Percentiles rank a stretch among this genome's conserved stretches.
These are phyloP conservation scores for Mythimna albipuncta DNA, from an alignment of 2,888 invertebrate species.

Conservation along the genomic window DNA sequence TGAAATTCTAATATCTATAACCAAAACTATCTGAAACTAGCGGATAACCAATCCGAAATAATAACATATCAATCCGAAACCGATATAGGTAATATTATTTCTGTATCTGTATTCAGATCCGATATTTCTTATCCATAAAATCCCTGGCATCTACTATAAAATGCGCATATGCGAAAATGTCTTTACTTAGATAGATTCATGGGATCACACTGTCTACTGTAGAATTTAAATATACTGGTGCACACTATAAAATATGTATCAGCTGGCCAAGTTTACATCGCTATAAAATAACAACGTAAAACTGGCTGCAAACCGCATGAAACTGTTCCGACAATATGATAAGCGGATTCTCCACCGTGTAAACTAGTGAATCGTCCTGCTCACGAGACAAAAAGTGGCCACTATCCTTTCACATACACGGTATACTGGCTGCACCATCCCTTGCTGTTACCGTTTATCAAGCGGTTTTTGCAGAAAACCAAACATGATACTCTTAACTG, in stretches of 20 bases:
- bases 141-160: background rate
- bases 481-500: constrained; percentile 27
- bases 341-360: constrained; percentile 50
- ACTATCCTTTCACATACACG: constrained; percentile 58
- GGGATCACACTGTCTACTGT: constrained; percentile 1
- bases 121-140: no score
- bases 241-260: constrained; percentile 23
- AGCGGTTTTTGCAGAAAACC: constrained; percentile 31
- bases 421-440: constrained; percentile 51
- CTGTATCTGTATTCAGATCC: no score
- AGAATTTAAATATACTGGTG: constrained; percentile 16
- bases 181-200: background rate
- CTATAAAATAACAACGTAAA: constrained; percentile 44
- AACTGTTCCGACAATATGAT: constrained; percentile 43
- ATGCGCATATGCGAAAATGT: background rate
- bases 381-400: constrained; percentile 68
- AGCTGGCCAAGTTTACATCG: background rate
- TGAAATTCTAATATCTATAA: no score
- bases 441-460: constrained; percentile 57
- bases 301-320: constrained; percentile 30
- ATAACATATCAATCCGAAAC: no score
- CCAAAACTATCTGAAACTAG: no score
- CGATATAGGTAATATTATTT: no score
- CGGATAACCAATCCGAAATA: no score
- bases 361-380: constrained; percentile 66